Percentiles rank a stretch among this genome's conserved stretches.
These are phyloP conservation scores for Pemphigus obesinymphae DNA, from an alignment of 1,140 invertebrate species.

Conservation along the genomic window DNA sequence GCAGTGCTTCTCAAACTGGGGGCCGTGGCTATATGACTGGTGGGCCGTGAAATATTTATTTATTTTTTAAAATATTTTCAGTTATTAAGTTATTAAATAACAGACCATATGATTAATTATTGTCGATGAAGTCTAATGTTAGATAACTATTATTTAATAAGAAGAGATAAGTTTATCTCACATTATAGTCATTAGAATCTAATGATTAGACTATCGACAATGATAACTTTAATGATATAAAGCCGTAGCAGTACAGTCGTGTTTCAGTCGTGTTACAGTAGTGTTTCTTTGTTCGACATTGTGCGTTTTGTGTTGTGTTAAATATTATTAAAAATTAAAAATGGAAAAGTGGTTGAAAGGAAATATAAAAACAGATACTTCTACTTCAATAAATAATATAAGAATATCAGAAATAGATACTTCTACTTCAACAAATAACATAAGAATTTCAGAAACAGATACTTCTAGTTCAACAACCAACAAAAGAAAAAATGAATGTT, in stretches of 20 bases:
- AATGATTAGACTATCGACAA: neutral
- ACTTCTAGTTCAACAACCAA: neutral
- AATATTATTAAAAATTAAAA: neutral
- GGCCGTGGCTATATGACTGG: too few species aligned
- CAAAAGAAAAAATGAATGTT: conserved; percentile 9
- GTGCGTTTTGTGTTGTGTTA: neutral
- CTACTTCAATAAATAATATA: too few species aligned
- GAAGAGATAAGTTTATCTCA: too few species aligned
- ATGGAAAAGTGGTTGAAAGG: neutral
- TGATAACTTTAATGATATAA: neutral
- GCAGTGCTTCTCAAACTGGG: too few species aligned
- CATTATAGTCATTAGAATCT: too few species aligned
- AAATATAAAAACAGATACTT: neutral
- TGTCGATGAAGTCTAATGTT: too few species aligned
- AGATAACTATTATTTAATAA: too few species aligned
- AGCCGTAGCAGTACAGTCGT: neutral
- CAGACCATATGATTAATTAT: too few species aligned
- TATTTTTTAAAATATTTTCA: too few species aligned
- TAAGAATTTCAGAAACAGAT: neutral
- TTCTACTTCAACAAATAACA: neutral
- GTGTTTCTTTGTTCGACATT: neutral
- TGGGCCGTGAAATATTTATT: too few species aligned
- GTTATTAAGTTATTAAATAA: too few species aligned
- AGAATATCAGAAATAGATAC: too few species aligned
- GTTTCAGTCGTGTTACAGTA: neutral